Conservation (phyloP, 2,888 invertebrate genomes). For the Halictus ligatus region DNA sequence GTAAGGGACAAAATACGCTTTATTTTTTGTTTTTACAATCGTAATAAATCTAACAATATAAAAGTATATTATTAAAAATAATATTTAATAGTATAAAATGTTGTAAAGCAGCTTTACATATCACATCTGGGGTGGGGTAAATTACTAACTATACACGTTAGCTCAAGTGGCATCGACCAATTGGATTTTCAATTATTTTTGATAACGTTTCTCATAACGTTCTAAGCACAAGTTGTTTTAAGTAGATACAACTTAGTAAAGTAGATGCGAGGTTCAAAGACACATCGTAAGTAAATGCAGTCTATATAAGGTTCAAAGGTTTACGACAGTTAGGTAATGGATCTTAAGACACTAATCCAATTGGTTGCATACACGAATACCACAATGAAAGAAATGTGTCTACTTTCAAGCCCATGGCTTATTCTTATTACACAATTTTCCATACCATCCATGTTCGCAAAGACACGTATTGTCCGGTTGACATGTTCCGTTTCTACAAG, state of each 20-base stretch:
- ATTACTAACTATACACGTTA: conserved; percentile 68
- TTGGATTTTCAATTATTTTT: conserved; percentile 47
- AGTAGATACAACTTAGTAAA: conserved; percentile 5
- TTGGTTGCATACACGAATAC: conserved; percentile 47
- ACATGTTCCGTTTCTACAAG: conserved; percentile 92
- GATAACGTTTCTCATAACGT: background rate
- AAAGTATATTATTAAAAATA: conserved; percentile 78
- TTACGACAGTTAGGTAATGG: background rate
- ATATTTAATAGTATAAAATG: conserved; percentile 80
- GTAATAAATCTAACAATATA: conserved; percentile 78
- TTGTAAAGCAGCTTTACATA: conserved; percentile 84
- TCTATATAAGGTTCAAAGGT: background rate
- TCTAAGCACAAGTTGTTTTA: background rate
- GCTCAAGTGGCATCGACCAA: conserved; percentile 49
- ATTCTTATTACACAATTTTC: conserved; percentile 92
- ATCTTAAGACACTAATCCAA: conserved; percentile 44
- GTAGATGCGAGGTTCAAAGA: conserved; percentile 14
- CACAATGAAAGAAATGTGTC: conserved; percentile 36
- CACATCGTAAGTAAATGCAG: background rate
- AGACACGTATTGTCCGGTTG: conserved; percentile 89
- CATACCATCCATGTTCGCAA: conserved; percentile 94
- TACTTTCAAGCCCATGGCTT: conserved; percentile 84
- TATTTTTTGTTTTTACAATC: conserved; percentile 75
- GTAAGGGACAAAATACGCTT: conserved; percentile 69
- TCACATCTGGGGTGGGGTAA: conserved; percentile 82